Conservation (phyloP, 2,888 invertebrate genomes). For the Carabus problematicus region DNA sequence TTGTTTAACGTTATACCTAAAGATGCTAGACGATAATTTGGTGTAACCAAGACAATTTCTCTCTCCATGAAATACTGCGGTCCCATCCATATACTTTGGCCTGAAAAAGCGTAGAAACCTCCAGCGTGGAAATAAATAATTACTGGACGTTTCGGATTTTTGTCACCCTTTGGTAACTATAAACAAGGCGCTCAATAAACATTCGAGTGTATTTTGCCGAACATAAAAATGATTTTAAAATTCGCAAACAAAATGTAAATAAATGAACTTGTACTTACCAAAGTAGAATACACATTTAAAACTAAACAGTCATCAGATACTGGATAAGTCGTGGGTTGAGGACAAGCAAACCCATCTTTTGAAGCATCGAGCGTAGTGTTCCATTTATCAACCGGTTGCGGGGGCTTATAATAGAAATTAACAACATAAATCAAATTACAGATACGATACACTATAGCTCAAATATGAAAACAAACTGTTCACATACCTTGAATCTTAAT, state of each 20-base stretch:
- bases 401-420: conserved; percentile 49
- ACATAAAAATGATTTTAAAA: not conserved
- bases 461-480: not conserved
- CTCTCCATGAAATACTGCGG: conserved; percentile 71
- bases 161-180: conserved; percentile 53
- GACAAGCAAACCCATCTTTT: conserved; percentile 55
- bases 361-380: conserved; percentile 55
- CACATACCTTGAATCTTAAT: conserved; percentile 56
- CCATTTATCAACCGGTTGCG: conserved; percentile 54
- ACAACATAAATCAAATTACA: not conserved
- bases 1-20: conserved; percentile 56
- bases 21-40: conserved; percentile 69
- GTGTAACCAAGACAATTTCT: conserved; percentile 70
- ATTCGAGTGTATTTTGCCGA: not conserved
- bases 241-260: not conserved
- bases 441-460: not conserved
- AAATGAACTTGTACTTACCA: conserved; percentile 52
- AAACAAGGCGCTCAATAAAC: conserved; percentile 26
- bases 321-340: conserved; percentile 52
- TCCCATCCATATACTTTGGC: conserved; percentile 64
- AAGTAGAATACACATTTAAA: conserved; percentile 68
- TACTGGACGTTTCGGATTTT: conserved; percentile 63
- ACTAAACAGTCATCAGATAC: conserved; percentile 70
- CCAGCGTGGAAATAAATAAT: conserved; percentile 74
- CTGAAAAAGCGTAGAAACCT: conserved; percentile 69